These are phyloP conservation scores for Aphelinus certus DNA, from an alignment of 1,140 invertebrate species.

Conservation along the genomic window DNA sequence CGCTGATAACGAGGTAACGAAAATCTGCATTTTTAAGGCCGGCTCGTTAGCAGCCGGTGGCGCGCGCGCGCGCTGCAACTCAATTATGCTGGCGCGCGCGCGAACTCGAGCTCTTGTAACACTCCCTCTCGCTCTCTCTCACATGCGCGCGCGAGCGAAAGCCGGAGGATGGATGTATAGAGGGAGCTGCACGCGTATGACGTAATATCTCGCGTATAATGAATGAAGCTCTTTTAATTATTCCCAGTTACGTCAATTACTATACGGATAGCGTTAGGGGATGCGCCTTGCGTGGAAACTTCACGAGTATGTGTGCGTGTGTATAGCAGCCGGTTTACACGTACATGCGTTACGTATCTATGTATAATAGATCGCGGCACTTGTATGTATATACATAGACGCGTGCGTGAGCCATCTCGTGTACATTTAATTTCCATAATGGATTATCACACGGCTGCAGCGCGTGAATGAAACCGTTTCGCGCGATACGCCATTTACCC, in stretches of 20 bases:
- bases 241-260: slow-evolving; percentile 32
- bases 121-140: no score
- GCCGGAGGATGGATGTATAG: no score
- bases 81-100: slow-evolving; percentile 16
- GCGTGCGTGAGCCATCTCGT: background rate
- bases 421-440: slow-evolving; percentile 17
- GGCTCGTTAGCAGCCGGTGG: slow-evolving; percentile 9
- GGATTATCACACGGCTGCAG: slow-evolving; percentile 6
- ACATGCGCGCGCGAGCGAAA: no score
- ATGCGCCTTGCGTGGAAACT: background rate
- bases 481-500: background rate
- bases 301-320: background rate
- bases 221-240: slow-evolving; percentile 32
- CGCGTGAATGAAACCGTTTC: slow-evolving; percentile 22
- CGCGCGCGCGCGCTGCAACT: slow-evolving; percentile 6
- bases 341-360: background rate
- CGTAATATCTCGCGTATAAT: slow-evolving; percentile 9
- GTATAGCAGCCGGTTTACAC: no score
- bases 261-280: slow-evolving; percentile 10
- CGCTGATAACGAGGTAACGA: slow-evolving; percentile 18
- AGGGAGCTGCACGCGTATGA: background rate
- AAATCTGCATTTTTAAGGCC: background rate
- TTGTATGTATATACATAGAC: background rate
- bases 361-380: no score
- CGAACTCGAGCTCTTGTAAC: background rate